Evolutionary conservation across 2,113 vertebrate species (phyloP), one percentile per base, ranked within the genome.

Genomic region (Nerophis ophidion): DNA sequence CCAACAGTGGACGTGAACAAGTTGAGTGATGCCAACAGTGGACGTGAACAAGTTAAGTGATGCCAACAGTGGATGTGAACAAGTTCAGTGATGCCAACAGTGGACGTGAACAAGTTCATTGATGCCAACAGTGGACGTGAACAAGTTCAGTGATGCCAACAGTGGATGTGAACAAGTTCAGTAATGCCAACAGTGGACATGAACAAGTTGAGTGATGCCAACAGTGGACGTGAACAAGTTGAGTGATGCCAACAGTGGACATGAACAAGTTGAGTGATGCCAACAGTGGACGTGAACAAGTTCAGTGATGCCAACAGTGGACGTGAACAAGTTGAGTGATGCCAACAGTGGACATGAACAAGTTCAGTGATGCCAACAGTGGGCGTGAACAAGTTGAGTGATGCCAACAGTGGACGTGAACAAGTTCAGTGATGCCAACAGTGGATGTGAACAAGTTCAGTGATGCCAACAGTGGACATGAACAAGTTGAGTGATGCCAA

Each of bases 311-410:
- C 35, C 52, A 61, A 63, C 47, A 9, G 19, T 26, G 19, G 19
- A 26, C 3, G 19, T 26, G 33, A 72, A 48, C n/a, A n/a, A n/a
- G 26, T 26, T 26, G 3, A 2, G 26, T 26, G 26, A 26, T 1
- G 26, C 26, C 4, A 26, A 26, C 1, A 26, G 26, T 26, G 26
- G 26, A 26, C 4, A 4, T 26, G n/a, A n/a, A n/a, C n/a, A n/a
- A n/a, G n/a, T n/a, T n/a, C n/a, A n/a, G n/a, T n/a, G n/a, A n/a
- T 71, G 47, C 35, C 52, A 61, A 63, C 47, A 9, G 19, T 26
- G 19, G 19, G 3, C 3, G 19, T 26, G 33, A 72, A 48, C n/a
- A n/a, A n/a, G 26, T 26, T 26, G 3, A 2, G 26, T 26, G 26
- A 26, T 1, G 26, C 26, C 4, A 26, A 26, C 1, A 26, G 26